These are phyloP conservation scores for Bombyx huttoni DNA, from an alignment of 2,888 invertebrate genomes.

Conservation along the genomic window DNA sequence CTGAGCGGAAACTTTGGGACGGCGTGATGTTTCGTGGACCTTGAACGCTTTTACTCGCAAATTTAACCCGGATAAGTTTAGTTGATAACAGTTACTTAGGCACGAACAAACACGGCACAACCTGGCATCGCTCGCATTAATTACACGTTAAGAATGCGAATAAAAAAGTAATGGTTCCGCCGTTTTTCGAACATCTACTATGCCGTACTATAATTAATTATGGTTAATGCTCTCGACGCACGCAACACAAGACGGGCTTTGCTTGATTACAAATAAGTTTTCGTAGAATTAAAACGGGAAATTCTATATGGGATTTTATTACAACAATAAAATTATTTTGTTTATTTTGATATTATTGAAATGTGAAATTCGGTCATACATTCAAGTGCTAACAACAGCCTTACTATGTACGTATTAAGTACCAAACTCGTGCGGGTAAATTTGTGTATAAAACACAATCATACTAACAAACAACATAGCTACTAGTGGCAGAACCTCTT, in stretches of 20 bases:
- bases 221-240: conserved; percentile 1
- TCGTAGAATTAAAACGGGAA: too few species aligned
- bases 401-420: too few species aligned
- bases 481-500: too few species aligned
- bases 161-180: conserved; percentile 44
- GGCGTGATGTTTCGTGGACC: conserved; percentile 24
- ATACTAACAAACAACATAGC: too few species aligned
- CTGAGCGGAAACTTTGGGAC: conserved; percentile 3
- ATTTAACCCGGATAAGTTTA: conserved; percentile 36
- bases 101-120: conserved; percentile 2
- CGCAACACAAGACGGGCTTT: not conserved
- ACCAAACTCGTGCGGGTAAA: too few species aligned
- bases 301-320: too few species aligned
- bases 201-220: conserved; percentile 1
- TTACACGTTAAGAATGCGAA: conserved; percentile 30
- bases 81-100: conserved; percentile 15
- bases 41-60: conserved; percentile 21
- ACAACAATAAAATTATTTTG: too few species aligned
- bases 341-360: too few species aligned
- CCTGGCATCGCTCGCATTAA: conserved; percentile 5
- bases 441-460: too few species aligned
- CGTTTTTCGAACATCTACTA: conserved; percentile 27
- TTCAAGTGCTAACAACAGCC: too few species aligned
- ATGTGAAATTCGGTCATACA: too few species aligned
- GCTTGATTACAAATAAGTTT: not conserved